These are phyloP conservation scores for Dioctria linearis DNA, from an alignment of 2,888 invertebrate genomes.

Conservation along the genomic window DNA sequence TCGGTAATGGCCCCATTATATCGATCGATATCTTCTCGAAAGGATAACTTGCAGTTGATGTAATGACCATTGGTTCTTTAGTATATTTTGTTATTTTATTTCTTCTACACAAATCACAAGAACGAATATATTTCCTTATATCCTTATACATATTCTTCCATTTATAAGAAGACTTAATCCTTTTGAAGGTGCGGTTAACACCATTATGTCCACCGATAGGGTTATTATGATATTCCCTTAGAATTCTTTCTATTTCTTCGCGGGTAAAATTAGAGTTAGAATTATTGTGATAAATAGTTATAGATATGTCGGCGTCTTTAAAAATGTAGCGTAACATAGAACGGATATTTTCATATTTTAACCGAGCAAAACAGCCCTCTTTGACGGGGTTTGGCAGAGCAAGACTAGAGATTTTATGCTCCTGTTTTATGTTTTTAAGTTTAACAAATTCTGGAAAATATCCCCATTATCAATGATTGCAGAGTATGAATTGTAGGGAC, in stretches of 20 bases:
- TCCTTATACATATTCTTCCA: conserved; percentile 53
- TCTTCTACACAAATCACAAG: conserved; percentile 34
- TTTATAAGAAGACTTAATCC: background rate
- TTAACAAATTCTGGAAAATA: background rate
- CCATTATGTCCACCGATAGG: conserved; percentile 8
- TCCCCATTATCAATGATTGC: background rate
- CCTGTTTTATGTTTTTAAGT: background rate
- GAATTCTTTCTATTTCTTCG: background rate
- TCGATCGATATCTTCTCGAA: conserved; percentile 3
- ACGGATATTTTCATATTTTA: background rate
- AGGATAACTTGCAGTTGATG: conserved; percentile 1
- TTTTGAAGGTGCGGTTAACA: background rate
- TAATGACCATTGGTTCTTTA: conserved; percentile 51
- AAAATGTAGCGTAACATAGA: conserved; percentile 1
- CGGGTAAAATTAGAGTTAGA: background rate
- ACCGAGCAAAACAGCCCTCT: background rate
- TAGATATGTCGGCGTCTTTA: background rate
- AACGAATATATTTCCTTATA: conserved; percentile 27
- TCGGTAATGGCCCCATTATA: background rate
- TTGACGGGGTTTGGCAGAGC: background rate
- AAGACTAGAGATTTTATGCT: background rate
- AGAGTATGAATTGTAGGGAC: no score
- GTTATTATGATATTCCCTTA: background rate
- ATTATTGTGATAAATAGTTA: background rate
- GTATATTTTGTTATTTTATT: conserved; percentile 29